phyloP scores from a whole-genome alignment of 2,888 invertebrate species.

The Eupithecia tripunctaria region DNA sequence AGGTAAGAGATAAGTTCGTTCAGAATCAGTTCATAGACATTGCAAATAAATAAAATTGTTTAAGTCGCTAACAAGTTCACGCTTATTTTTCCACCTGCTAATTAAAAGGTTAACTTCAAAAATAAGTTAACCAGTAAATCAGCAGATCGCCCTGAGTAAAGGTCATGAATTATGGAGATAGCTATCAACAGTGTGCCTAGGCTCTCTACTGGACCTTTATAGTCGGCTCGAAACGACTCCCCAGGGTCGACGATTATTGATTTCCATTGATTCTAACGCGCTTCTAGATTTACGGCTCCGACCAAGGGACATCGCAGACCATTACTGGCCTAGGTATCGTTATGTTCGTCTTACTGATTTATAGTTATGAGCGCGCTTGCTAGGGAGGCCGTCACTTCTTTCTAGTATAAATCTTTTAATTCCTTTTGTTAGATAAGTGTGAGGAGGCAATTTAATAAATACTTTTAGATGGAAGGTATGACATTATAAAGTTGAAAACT shows the following conservation, averaged over 20 bases:
- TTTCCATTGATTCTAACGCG: constrained; percentile 81
- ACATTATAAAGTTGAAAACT: constrained; percentile 24
- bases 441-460: constrained; percentile 11
- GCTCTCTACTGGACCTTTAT: constrained; percentile 53
- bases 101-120: neutral
- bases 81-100: neutral
- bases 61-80: neutral
- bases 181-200: constrained; percentile 39
- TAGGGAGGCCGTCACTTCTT: constrained; percentile 16
- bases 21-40: neutral
- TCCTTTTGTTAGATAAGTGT: constrained; percentile 2
- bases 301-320: constrained; percentile 54
- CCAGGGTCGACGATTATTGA: constrained; percentile 72
- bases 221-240: constrained; percentile 66
- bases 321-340: constrained; percentile 45
- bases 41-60: neutral
- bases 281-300: constrained; percentile 71
- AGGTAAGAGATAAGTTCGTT: neutral
- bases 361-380: constrained; percentile 28
- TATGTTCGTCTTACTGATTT: constrained; percentile 31
- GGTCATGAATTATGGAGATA: constrained; percentile 30
- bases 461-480: constrained; percentile 16
- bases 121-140: constrained; percentile 8
- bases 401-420: constrained; percentile 12
- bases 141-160: constrained; percentile 10